Base-by-base conservation (phyloP, 2,888 invertebrate species). In the Galerucella calmariensis region DNA sequence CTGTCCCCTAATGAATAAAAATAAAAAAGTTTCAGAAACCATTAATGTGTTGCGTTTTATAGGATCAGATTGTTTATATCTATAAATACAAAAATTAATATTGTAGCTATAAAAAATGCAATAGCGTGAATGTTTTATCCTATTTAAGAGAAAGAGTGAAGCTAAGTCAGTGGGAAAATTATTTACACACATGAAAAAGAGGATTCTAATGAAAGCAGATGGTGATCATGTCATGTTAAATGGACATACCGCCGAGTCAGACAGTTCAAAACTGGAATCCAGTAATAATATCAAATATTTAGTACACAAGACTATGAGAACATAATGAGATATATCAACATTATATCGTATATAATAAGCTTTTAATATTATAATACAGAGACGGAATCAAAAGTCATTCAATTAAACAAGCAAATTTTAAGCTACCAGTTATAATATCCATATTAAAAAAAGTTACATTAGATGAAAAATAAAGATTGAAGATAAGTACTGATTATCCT, bases 131-230 rank as follows among this genome's bases (percentile, higher is more conserved):
- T 41, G 35, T 8, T 41, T 41, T 9, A 41, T 41, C 35, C 35
- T 41, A 41, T 41, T 41, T 9, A 41, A 41, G 35, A 41, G 35
- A 65, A 11, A 20, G 46, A 66, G 41, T 46, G 51, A 11, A 46
- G 59, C 65, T 46, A 46, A 14, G 61, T 46, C 73, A 59, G 73
- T 73, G 73, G 67, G 74, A 66, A 74, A 74, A 56, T 73, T 62
- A 66, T 27, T 35, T 53, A 63, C 48, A 44, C 62, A n/a, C 51
- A n/a, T 51, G n/a, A 51, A 24, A 71, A 71, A 74, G 74, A 71
- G 71, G 67, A 62, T 71, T 71, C 71, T 74, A 74, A 74, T 74
- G 74, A 74, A 71, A 74, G 56, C 74, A 72, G 72, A 75, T 75
- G 75, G 71, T 72, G 68, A 68, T 8, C 35, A 41, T 41, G 35